These are phyloP conservation scores for Aphaenogaster rudis DNA, from an alignment of 1,140 invertebrate genomes.

Conservation along the genomic window DNA sequence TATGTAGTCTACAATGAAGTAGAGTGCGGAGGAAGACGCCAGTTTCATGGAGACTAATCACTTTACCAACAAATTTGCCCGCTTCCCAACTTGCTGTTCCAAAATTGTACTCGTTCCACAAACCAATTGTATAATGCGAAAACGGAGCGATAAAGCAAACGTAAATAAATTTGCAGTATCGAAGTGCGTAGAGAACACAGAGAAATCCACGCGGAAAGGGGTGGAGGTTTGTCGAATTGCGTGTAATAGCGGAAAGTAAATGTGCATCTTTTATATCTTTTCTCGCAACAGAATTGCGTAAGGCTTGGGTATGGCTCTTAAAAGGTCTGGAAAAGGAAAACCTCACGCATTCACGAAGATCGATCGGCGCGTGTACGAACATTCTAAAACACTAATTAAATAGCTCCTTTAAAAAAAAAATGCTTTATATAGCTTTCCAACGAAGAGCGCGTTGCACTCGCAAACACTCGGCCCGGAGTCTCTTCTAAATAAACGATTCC, in stretches of 20 bases:
- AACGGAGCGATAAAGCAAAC: conserved; percentile 28
- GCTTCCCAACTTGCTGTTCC: conserved; percentile 52
- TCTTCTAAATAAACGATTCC: conserved; percentile 60
- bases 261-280: background rate
- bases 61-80: conserved; percentile 55
- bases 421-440: conserved; percentile 17
- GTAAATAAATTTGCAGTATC: conserved; percentile 19
- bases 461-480: conserved; percentile 1
- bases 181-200: background rate
- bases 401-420: conserved; percentile 25
- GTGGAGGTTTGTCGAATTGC: background rate
- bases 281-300: background rate
- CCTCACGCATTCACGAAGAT: background rate
- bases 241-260: background rate
- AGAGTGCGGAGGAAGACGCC: conserved; percentile 34
- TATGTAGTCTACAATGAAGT: conserved; percentile 53
- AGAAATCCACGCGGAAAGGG: background rate
- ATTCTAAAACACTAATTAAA: conserved; percentile 31
- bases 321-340: background rate
- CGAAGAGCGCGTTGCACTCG: conserved; percentile 30
- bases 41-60: conserved; percentile 60
- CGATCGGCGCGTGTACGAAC: background rate
- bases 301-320: background rate
- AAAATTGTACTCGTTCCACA: conserved; percentile 36
- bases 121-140: conserved; percentile 41